Evolutionary conservation across 2,888 invertebrate genomes (phyloP).

Genomic region (Agonopterix subpropinquella): DNA sequence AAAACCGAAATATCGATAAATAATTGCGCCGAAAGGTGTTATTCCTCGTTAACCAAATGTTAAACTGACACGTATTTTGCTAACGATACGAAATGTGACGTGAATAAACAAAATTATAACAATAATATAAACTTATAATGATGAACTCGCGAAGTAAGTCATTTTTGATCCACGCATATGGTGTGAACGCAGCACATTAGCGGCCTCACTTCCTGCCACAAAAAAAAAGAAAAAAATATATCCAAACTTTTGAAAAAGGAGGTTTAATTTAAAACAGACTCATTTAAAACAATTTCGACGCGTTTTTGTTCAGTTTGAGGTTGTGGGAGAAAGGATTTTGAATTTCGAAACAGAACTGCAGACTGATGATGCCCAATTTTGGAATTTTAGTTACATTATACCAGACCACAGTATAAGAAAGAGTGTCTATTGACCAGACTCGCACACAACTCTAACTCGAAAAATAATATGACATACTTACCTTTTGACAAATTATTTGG

Average conservation of each 20-base stretch:
- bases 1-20: constrained; percentile 30
- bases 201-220: constrained; percentile 43
- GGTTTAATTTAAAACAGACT: constrained; percentile 13
- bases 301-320: background rate
- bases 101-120: constrained; percentile 58
- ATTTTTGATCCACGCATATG: constrained; percentile 54
- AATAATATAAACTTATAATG: constrained; percentile 26
- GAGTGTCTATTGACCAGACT: no score
- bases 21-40: constrained; percentile 41
- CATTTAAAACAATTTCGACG: constrained; percentile 7
- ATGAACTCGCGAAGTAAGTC: constrained; percentile 28
- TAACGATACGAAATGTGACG: constrained; percentile 47
- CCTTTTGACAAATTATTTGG: no score
- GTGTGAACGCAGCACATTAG: constrained; percentile 57
- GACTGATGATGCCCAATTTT: no score
- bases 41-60: constrained; percentile 19
- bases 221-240: constrained; percentile 14
- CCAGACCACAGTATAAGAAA: no score
- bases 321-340: no score
- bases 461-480: no score
- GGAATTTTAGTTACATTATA: no score
- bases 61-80: constrained; percentile 37
- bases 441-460: no score
- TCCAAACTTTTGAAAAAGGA: no score
- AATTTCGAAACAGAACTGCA: no score